Evolutionary conservation across 37 sponge, comb jelly and placozoan genomes (phyloP), one percentile per base, ranked within the genome.

Genomic region (Bolinopsis microptera): DNA sequence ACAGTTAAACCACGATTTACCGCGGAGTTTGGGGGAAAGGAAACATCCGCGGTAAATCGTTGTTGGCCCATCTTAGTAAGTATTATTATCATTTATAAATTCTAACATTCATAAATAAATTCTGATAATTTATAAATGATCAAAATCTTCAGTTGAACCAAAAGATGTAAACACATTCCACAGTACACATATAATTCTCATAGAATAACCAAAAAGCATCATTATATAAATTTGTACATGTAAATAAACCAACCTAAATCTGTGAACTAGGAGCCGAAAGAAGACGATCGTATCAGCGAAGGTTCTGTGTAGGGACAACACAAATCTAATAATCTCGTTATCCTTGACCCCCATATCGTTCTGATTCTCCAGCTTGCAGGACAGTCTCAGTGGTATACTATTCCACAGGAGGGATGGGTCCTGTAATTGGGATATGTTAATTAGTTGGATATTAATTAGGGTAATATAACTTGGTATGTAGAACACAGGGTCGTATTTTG

Each of bases 281-380:
- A 86, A 86, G 48, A 86, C 90, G 61, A 86, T 40, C 0, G 90
- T 41, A 27, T 86, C 90, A 38, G 90, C 90, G 90, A 86, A 86
- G 28, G 90, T 86, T 30, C 35, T 9, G 26, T 86, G 90, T 22
- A 86, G 61, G 28, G 90, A 86, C 90, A 86, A 23, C 26, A 86
- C 61, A 34, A 86, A 86, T 86, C 90, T 39, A 30, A 86, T 86
- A 38, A 41, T 86, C 31, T 86, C 90, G 61, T 86, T 41, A 8
- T 86, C 90, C 36, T 39, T 24, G 0, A 38, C 35, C 8, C 23
- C 90, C 30, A 25, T 38, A 26, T 41, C 90, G 2, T 34, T 35
- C 21, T 32, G 21, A 3, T 24, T 3, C 35, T 13, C 32, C 3
- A 36, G 13, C 80, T 77, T 77, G 80, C 32, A 1, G 21, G 80